phyloP scores from a whole-genome alignment of 2,113 vertebrate species.

The Neomonachus schauinslandi region DNA sequence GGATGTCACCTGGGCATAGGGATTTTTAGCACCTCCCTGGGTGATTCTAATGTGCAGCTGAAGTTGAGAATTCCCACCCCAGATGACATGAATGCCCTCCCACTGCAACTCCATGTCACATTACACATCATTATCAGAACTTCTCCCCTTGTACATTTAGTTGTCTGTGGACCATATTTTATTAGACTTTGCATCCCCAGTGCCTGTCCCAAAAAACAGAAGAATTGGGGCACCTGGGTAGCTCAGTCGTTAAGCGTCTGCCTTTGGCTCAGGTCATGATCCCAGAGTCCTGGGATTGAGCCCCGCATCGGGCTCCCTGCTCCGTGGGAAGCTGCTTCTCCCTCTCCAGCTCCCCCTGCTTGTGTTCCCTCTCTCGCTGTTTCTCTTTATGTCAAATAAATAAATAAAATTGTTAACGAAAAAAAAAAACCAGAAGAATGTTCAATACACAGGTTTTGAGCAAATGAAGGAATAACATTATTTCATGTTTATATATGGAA shows the following conservation, averaged over 20 bases:
- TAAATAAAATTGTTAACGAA: no score
- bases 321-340: no score
- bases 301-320: no score
- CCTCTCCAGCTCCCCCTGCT: no score
- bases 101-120: not conserved
- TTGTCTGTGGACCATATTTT: not conserved
- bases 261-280: no score
- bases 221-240: no score
- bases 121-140: not conserved
- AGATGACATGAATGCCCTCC: not conserved
- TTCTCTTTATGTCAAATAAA: no score
- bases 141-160: not conserved
- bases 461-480: conserved; percentile 1
- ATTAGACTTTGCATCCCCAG: not conserved
- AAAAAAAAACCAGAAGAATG: not conserved
- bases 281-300: no score
- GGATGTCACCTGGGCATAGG: no score
- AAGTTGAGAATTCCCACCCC: not conserved
- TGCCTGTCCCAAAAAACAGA: not conserved
- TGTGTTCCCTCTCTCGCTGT: no score
- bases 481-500: not conserved
- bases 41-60: not conserved
- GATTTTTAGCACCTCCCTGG: not conserved
- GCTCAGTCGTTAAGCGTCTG: no score
- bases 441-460: not conserved